Conservation (phyloP, 2,113 vertebrate species). For the Pseudorhombus dupliciocellatus region DNA sequence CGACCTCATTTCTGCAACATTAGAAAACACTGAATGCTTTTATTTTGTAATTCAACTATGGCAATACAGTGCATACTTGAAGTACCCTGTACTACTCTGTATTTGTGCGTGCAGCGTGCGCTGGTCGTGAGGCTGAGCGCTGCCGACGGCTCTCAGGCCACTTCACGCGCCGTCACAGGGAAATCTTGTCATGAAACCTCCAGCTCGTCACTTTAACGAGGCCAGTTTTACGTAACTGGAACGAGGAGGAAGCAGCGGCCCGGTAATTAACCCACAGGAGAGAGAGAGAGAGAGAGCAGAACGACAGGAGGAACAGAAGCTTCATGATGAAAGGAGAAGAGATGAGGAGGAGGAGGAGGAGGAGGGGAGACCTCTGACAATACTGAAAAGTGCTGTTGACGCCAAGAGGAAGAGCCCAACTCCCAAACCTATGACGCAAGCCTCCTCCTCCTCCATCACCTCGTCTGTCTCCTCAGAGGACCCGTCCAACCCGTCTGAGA, state of each 20-base stretch:
- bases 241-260: conserved; percentile 45
- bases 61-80: too few species aligned
- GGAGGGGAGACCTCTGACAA: conserved; percentile 47
- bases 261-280: conserved; percentile 63
- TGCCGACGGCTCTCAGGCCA: too few species aligned
- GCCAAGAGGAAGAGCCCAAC: conserved; percentile 11
- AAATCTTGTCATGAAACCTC: conserved; percentile 38
- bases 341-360: conserved; percentile 17
- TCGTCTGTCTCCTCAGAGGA: too few species aligned
- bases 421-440: conserved; percentile 41
- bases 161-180: neutral
- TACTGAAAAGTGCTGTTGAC: conserved; percentile 47
- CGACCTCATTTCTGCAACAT: too few species aligned
- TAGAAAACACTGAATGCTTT: too few species aligned
- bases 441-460: neutral
- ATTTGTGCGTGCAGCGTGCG: too few species aligned
- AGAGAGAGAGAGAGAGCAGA: conserved; percentile 3
- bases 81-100: too few species aligned
- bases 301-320: neutral
- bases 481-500: too few species aligned
- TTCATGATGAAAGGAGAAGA: conserved; percentile 48
- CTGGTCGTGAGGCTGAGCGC: neutral
- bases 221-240: conserved; percentile 49
- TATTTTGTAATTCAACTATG: too few species aligned
- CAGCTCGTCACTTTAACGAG: conserved; percentile 52